Percentiles rank a stretch among this genome's conserved stretches.
Conservation (phyloP, 2,888 invertebrate species). For the Diarsia dahlii region DNA sequence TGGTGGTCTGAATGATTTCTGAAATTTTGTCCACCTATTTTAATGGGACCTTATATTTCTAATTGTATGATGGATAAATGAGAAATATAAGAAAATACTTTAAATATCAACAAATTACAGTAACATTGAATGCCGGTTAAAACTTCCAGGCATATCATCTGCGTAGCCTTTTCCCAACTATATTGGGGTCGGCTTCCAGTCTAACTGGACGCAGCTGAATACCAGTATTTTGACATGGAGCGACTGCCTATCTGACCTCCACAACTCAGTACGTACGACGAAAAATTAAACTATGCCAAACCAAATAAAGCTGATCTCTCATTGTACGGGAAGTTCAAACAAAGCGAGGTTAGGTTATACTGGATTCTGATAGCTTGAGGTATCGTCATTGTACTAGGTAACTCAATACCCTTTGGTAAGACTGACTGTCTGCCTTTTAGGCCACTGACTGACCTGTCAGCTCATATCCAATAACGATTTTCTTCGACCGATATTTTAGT, state of each 20-base stretch:
- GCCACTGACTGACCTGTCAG: neutral
- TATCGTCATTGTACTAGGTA: neutral
- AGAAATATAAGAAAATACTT: neutral
- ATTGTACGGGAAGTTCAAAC: too few species aligned
- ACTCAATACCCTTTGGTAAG: neutral
- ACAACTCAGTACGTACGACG: neutral
- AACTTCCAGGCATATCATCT: neutral
- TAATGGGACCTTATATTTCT: too few species aligned
- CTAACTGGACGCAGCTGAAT: neutral
- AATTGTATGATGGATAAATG: neutral
- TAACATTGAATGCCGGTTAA: neutral
- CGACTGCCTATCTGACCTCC: neutral
- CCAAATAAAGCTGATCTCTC: too few species aligned
- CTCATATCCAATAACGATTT: neutral
- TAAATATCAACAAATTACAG: conserved; percentile 3
- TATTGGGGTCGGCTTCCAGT: neutral
- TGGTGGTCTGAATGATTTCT: too few species aligned
- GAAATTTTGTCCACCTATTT: too few species aligned
- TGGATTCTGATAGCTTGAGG: too few species aligned
- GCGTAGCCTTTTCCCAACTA: neutral
- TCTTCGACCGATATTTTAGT: conserved; percentile 31
- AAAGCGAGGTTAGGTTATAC: too few species aligned
- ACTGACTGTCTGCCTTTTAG: neutral
- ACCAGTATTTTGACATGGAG: neutral
- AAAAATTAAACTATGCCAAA: too few species aligned